Base-by-base conservation (phyloP, 2,797 vertebrate genomes). In the Anguilla pacifica region DNA sequence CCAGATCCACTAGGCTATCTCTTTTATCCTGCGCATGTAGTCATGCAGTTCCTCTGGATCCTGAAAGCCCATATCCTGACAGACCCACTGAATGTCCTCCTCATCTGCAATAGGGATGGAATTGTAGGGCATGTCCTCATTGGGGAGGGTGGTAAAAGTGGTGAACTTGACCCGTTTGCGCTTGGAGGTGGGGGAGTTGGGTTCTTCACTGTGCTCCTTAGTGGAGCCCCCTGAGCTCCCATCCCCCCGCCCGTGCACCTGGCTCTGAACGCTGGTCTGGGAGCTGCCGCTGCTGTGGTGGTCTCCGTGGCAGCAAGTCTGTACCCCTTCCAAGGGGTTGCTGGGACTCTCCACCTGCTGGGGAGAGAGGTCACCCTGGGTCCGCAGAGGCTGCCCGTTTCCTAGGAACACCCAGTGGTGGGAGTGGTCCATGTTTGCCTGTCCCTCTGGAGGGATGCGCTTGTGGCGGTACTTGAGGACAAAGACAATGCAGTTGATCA, bases 391-490 rank as follows among this genome's bases (percentile, higher is more conserved):
- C 91, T 99, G 98, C 85, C 98, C 98, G 0, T 99, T 99, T 53
- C 98, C 98, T 92, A 99, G 92, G 93, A 99, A 99, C 92, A 99
- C 98, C 98, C 98, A 99, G 93, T 99, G 98, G 92, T 99, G 98
- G 2, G 98, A 99, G 85, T 99, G 98, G 95, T 99, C 98, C 97
- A 97, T 98, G 95, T 98, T 99, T 95, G 98, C 98, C 95, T 99
- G 98, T 51, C 98, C 98, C 91, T 99, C 98, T 0, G 98, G 98
- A 0, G 98, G 98, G 91, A 99, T 98, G 64, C 98, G 96, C 94
- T 99, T 99, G 91, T 99, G 98, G 57, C 98, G 97, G 90, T 99
- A 99, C 74, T 99, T 99, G 2, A 99, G 96, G 91, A 99, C 98
- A 0, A 99, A 99, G 81, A 99, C 99, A 1, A 99, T 98, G 92